Conservation (phyloP, 2,113 vertebrate species). For the Chaetorhynchus papuensis region DNA sequence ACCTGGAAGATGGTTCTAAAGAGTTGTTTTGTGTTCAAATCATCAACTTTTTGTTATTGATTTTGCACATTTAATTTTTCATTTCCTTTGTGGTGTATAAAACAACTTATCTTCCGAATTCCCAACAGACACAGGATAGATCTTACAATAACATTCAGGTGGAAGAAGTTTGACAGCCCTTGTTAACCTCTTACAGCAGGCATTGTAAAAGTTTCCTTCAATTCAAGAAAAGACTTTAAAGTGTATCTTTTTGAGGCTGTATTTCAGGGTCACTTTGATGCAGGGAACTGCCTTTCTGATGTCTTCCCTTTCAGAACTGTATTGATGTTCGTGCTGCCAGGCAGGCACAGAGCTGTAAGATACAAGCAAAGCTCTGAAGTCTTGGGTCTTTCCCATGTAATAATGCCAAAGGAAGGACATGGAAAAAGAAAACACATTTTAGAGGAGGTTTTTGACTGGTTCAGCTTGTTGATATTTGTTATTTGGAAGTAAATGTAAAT, state of each 20-base stretch:
- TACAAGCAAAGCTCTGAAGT: not conserved
- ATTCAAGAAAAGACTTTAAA: not conserved
- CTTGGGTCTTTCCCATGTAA: not conserved
- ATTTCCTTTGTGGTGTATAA: not conserved
- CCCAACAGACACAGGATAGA: not conserved
- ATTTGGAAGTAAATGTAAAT: not conserved
- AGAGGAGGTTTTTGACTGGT: not conserved
- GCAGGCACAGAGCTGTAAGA: not conserved
- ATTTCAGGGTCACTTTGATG: not conserved
- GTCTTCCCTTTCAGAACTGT: not conserved
- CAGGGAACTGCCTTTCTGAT: not conserved
- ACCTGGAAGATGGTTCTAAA: not conserved
- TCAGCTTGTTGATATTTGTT: not conserved
- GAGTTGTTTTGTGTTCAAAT: not conserved
- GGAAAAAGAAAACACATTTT: not conserved
- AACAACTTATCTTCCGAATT: not conserved
- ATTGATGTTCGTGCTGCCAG: not conserved
- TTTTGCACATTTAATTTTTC: not conserved
- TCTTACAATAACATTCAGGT: not conserved
- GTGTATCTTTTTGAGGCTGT: not conserved
- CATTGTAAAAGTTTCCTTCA: not conserved
- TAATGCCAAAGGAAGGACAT: not conserved
- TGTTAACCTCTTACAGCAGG: not conserved
- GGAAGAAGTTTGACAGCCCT: not conserved
- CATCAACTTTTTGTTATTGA: not conserved